A percentile compares a stretch with the other conserved stretches of the same genome.
These are phyloP conservation scores for Bombyx mandarina DNA, from an alignment of 1,140 invertebrate species.

Conservation along the genomic window DNA sequence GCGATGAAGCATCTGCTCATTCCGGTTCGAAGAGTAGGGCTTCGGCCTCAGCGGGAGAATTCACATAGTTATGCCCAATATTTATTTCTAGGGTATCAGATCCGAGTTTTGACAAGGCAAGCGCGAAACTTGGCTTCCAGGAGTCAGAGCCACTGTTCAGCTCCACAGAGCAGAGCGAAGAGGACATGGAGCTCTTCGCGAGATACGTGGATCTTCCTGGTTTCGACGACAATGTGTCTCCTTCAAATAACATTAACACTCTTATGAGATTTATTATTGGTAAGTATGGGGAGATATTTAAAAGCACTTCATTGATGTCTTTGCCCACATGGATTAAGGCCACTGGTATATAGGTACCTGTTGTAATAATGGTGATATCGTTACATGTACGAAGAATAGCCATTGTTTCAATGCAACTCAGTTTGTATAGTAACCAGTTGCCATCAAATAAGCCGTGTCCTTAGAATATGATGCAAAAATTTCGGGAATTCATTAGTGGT, in stretches of 20 bases:
- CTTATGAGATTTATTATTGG: constrained; percentile 82
- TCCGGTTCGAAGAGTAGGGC: too few species aligned
- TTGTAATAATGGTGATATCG: too few species aligned
- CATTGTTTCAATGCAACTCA: too few species aligned
- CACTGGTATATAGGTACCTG: too few species aligned
- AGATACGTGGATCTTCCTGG: constrained; percentile 83
- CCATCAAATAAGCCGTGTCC: too few species aligned
- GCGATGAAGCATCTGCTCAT: too few species aligned
- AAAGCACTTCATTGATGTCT: too few species aligned
- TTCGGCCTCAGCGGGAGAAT: neutral
- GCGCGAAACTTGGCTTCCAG: constrained; percentile 36
- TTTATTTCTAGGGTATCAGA: constrained; percentile 30
- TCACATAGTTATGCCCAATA: neutral
- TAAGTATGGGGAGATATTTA: constrained; percentile 45
- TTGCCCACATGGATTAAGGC: too few species aligned
- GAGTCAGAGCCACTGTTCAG: constrained; percentile 62
- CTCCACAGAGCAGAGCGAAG: constrained; percentile 81
- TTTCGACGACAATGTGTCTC: constrained; percentile 88
- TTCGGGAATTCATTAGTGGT: too few species aligned
- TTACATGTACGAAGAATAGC: too few species aligned
- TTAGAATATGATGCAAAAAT: too few species aligned
- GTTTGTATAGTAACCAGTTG: too few species aligned
- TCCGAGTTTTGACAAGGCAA: constrained; percentile 30
- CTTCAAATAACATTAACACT: constrained; percentile 80
- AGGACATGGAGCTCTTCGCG: constrained; percentile 82